These are phyloP conservation scores for Lasioglossum zephyrum DNA, from an alignment of 2,888 invertebrate species.

Conservation along the genomic window DNA sequence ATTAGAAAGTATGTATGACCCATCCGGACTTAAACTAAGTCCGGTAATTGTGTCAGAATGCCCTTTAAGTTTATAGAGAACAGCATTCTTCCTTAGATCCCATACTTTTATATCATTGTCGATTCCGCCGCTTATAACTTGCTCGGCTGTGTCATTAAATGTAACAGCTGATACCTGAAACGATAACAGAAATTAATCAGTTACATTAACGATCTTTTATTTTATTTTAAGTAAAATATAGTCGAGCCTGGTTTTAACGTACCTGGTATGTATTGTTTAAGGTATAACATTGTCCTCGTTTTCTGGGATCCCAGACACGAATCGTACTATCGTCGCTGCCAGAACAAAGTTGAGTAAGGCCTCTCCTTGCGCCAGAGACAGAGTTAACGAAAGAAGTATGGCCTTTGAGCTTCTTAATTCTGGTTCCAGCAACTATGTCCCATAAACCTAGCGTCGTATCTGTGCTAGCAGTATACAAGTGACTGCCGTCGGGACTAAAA, in stretches of 20 bases:
- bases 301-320: conserved; percentile 96
- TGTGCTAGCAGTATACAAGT: conserved; percentile 95
- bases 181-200: background rate
- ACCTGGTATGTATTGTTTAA: conserved; percentile 90
- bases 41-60: conserved; percentile 98
- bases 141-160: conserved; percentile 98
- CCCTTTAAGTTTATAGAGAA: conserved; percentile 94
- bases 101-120: conserved; percentile 99
- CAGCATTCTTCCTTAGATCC: conserved; percentile 96
- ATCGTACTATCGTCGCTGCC: conserved; percentile 98
- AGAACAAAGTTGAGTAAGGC: conserved; percentile 95
- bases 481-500: conserved; percentile 93
- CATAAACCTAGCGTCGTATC: conserved; percentile 98
- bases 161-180: conserved; percentile 91
- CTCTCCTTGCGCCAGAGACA: conserved; percentile 91
- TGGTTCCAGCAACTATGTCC: conserved; percentile 95
- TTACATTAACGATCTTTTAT: background rate
- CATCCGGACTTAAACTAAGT: conserved; percentile 92
- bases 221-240: background rate
- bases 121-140: conserved; percentile 96
- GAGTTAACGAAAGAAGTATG: conserved; percentile 92
- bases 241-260: background rate
- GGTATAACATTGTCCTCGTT: conserved; percentile 91
- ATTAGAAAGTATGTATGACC: conserved; percentile 96
- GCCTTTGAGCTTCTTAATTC: conserved; percentile 96